Percentiles rank a stretch among this genome's conserved stretches.
Conservation (phyloP, 2,888 invertebrate species). For the Lasioglossum marginatum region DNA sequence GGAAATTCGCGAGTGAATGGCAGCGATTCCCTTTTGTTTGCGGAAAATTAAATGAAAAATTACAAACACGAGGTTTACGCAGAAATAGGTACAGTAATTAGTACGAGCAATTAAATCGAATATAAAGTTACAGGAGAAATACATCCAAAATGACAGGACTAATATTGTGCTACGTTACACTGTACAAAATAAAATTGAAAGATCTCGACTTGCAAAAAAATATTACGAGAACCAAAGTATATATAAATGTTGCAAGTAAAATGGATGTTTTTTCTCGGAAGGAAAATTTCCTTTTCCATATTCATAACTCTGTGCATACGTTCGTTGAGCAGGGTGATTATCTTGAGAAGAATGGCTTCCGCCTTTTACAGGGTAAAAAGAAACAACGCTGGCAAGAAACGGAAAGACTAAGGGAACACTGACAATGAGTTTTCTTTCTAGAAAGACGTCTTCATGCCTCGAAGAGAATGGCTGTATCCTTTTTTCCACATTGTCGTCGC, state of each 20-base stretch:
- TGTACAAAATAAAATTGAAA: background rate
- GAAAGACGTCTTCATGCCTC: background rate
- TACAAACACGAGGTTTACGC: background rate
- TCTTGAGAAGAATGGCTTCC: background rate
- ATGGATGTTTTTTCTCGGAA: background rate
- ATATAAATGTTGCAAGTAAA: background rate
- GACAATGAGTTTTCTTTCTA: background rate
- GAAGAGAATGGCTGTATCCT: background rate
- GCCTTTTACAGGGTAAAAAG: background rate
- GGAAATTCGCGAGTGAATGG: background rate
- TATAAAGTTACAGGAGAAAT: background rate
- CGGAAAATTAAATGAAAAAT: background rate
- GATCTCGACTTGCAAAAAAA: background rate
- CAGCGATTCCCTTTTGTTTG: background rate
- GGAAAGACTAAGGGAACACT: background rate
- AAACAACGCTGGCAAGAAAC: background rate
- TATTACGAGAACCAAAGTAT: background rate
- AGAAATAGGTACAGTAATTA: background rate
- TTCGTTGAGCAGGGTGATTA: constrained; percentile 37
- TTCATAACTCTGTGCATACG: background rate
- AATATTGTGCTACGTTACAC: background rate
- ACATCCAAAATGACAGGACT: background rate
- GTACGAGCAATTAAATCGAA: background rate
- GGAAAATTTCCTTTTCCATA: constrained; percentile 16
- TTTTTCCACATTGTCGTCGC: background rate